Evolutionary conservation across 2,888 invertebrate genomes (phyloP), one percentile per base, ranked within the genome.

Genomic region (Xylophagus ater): DNA sequence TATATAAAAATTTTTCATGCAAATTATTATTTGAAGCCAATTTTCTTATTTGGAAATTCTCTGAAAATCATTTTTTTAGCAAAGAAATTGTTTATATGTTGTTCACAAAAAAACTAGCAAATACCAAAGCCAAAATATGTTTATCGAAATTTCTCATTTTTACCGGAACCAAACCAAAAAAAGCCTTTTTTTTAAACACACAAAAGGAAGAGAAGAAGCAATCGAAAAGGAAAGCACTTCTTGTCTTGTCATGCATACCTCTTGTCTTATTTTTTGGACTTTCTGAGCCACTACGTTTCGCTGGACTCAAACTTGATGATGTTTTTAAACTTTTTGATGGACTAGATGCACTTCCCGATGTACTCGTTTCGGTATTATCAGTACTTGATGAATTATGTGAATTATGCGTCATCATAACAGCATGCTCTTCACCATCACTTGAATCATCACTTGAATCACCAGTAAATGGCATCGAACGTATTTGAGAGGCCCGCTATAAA

Each of bases 361-460:
- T 65, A 32, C 71, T 66, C 8, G 74, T 74, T 44, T 70, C 60
- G 12, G 72, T 72, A 43, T 75, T 74, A 51, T 76, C 76, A 29
- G 74, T 65, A 53, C 66, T 64, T 32, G 65, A 59, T 30, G 66
- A 65, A 45, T 65, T 65, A 47, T 65, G 65, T 42, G 65, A 65
- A 41, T 65, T 65, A 45, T 65, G 62, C 35, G 66, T 63, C 12
- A 65, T 52, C 58, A 65, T 59, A 29, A 62, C 63, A 29, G 62
- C 64, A 50, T 65, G 63, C 42, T 81, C 86, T 61, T 90, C 90
- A 19, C 92, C 90, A 57, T 93, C 93, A 8, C 90, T 90, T 2
- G 90, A 92, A 58, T 94, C 93, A 58, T 93, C 93, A 1, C 89
- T 88, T 4, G 90, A 90, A 53, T 94, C 93, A 3, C 92, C 93